Conservation (phyloP, 2,113 vertebrate species). For the Poecile atricapillus region DNA sequence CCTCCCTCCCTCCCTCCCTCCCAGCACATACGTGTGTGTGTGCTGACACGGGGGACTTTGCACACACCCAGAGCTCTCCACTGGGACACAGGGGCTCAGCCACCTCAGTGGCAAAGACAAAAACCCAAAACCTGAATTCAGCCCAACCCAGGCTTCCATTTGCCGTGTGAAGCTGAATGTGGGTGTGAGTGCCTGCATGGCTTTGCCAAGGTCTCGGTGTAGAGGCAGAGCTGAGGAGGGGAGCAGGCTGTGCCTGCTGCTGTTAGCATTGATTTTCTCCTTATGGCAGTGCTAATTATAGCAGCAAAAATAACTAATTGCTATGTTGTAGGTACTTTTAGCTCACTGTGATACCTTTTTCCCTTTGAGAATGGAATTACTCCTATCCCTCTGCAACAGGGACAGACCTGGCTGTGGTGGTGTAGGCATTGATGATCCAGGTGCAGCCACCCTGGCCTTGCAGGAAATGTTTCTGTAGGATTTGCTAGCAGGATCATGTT, state of each 20-base stretch:
- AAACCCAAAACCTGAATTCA: neutral
- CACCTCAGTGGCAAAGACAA: neutral
- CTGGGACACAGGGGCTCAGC: fast-evolving
- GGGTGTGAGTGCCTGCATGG: neutral
- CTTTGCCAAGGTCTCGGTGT: fast-evolving
- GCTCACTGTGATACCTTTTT: neutral
- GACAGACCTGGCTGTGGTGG: neutral
- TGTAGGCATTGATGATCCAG: too few species aligned
- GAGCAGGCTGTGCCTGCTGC: neutral
- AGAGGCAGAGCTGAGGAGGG: neutral
- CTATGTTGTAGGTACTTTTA: neutral
- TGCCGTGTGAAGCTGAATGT: fast-evolving
- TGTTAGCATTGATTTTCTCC: neutral
- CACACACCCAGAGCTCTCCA: neutral
- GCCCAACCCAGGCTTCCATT: neutral
- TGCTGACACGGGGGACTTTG: neutral
- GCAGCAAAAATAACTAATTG: neutral
- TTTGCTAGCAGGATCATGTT: fast-evolving
- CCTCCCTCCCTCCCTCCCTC: neutral
- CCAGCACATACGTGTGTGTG: fast-evolving
- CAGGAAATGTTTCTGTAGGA: neutral
- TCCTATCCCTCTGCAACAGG: fast-evolving
- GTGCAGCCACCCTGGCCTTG: neutral
- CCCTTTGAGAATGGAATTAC: fast-evolving
- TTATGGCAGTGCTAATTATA: neutral